Conservation (phyloP, 2,797 vertebrate genomes). For the Poecilia gillii region DNA sequence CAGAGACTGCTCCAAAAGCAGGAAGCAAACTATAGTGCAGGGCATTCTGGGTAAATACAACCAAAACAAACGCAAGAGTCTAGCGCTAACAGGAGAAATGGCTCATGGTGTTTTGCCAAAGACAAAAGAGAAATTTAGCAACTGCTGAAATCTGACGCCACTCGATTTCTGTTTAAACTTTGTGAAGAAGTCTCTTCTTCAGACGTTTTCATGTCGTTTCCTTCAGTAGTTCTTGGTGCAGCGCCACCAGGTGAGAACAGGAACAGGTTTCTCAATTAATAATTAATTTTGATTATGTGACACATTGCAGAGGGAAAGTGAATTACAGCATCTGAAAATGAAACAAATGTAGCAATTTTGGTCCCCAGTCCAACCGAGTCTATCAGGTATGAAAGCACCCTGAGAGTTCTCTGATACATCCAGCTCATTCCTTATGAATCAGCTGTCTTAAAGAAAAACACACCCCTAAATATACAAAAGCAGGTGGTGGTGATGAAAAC, state of each 20-base stretch:
- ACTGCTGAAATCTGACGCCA: no score
- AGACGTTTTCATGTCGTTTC: background rate
- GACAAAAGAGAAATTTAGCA: no score
- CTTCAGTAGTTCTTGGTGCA: background rate
- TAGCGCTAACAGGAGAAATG: no score
- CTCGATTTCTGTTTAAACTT: no score
- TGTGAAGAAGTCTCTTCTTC: no score
- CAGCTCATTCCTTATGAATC: conserved; percentile 43
- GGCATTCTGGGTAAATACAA: no score
- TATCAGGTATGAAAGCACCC: background rate
- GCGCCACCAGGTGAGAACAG: no score
- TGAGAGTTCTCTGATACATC: conserved; percentile 32
- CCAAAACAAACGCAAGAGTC: no score
- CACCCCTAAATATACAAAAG: conserved; percentile 33
- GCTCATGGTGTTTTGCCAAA: no score
- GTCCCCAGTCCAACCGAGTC: background rate
- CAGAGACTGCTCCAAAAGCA: no score
- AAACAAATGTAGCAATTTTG: background rate
- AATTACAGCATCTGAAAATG: background rate
- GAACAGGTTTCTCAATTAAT: background rate
- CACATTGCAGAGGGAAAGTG: background rate
- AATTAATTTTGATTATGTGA: background rate
- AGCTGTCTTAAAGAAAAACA: conserved; percentile 50
- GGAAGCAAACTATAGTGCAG: no score
- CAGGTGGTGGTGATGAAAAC: conserved; percentile 50